Percentiles rank a stretch among this genome's conserved stretches.
Evolutionary conservation across 2,888 invertebrate genomes (phyloP).

Genomic region (Cerceris ruficornis): DNA sequence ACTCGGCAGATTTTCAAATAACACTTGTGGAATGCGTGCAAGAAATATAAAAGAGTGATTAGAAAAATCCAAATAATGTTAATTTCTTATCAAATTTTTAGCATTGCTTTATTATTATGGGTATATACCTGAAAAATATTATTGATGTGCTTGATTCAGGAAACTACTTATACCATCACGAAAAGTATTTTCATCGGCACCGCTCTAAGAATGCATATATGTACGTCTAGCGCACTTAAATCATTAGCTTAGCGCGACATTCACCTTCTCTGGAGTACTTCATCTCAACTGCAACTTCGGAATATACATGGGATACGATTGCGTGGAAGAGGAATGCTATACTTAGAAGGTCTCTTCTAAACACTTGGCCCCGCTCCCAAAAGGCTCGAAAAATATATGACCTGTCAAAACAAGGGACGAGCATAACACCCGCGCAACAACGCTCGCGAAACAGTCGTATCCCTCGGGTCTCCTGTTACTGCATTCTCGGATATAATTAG

Average conservation of each 20-base stretch:
- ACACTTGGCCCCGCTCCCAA: conserved; percentile 74
- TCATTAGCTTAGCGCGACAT: conserved; percentile 9
- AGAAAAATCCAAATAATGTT: too few species aligned
- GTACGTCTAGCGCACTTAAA: neutral
- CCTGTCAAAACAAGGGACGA: conserved; percentile 65
- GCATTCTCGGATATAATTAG: conserved; percentile 49
- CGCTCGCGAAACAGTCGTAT: conserved; percentile 45
- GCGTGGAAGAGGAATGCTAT: conserved; percentile 62
- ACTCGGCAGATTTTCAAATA: too few species aligned
- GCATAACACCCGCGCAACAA: conserved; percentile 58
- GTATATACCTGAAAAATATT: neutral
- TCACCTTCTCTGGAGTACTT: conserved; percentile 46
- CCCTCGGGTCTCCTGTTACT: conserved; percentile 10
- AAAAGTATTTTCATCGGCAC: neutral
- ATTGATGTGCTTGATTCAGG: neutral
- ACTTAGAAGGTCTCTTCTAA: conserved; percentile 74
- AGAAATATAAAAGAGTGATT: too few species aligned
- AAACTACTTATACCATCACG: neutral
- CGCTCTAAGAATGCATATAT: neutral
- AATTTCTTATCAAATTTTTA: too few species aligned
- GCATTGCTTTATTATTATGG: too few species aligned
- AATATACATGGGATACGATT: conserved; percentile 28
- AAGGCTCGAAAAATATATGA: conserved; percentile 66
- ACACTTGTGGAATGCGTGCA: too few species aligned
- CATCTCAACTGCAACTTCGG: conserved; percentile 39